Base-by-base conservation (phyloP, 30 jellyfish, hydroid and myxozoan species). In the Aurelia aurita region DNA sequence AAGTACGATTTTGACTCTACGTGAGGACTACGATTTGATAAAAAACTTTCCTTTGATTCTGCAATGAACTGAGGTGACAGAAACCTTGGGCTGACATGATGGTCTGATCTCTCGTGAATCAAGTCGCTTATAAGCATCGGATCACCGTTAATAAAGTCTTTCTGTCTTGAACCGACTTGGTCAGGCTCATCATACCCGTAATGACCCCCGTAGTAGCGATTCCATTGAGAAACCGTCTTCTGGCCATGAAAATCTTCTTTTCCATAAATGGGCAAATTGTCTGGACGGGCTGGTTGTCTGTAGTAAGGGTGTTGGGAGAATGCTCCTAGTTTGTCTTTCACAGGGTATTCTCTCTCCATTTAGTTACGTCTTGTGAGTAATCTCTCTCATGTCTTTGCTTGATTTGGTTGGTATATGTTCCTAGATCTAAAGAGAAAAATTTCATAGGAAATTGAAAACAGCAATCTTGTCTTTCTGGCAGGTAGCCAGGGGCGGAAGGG, bases 41-140 rank as follows among this genome's bases (percentile, higher is more conserved):
- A 11, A 15, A 22, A 31, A n/a, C 23, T 76, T 44, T 76, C 77
- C 53, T 23, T 27, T 5, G 70, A 26, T 32, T 70, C 81, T 26
- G 70, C 66, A 20, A 28, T 59, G 20, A 83, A 83, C 63, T 58
- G 93, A 2, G 93, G 93, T 27, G 93, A 80, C 15, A 13, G 23
- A 46, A 83, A 70, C 69, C 58, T 66, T 68, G 80, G 81, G 18
- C 87, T 69, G 55, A 31, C 62, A 46, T 71, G 87, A 26, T 83
- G 93, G 25, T 45, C 35, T 22, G 47, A 27, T 6, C 74, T 75
- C 3, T 29, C 71, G 14, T 18, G 61, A 27, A 13, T 44, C 22
- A 73, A 28, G 14, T 59, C 87, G 27, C 49, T 34, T 3, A 83
- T 80, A 13, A 83, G 73, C 81, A 83, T 45, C 3, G 93, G 93